Evolutionary conservation across 2,888 invertebrate genomes (phyloP).

Genomic region (Thereva nobilitata): DNA sequence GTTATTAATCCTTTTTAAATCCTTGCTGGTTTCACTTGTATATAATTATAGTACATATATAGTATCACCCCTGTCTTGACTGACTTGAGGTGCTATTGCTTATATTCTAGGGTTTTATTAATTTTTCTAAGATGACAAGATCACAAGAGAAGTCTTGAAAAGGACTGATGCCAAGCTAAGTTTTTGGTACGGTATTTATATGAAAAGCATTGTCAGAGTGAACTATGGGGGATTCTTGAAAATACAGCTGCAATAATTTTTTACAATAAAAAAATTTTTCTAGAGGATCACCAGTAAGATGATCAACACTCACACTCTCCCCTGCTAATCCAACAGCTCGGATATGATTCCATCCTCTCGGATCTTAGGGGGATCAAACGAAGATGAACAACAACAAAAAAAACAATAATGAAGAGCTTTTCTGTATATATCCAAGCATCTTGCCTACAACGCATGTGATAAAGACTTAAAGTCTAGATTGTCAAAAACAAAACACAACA

Average conservation of each 20-base stretch:
- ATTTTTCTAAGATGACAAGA: conserved; percentile 7
- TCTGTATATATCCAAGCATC: no score
- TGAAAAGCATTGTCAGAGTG: conserved; percentile 37
- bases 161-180: conserved; percentile 40
- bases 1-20: no score
- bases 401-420: no score
- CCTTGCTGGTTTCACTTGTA: no score
- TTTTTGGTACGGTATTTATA: conserved; percentile 40
- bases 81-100: conserved; percentile 23
- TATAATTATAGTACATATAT: background rate
- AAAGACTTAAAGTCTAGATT: no score
- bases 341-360: no score
- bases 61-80: conserved; percentile 37
- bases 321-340: no score
- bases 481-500: no score
- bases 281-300: conserved; percentile 2
- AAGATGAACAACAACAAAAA: no score
- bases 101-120: background rate
- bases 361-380: no score
- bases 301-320: no score
- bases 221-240: conserved; percentile 13
- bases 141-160: conserved; percentile 38
- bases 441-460: no score
- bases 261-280: conserved; percentile 9
- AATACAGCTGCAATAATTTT: conserved; percentile 3